These are phyloP conservation scores for Rhyacophila evoluta DNA, from an alignment of 2,888 invertebrate species.

Conservation along the genomic window DNA sequence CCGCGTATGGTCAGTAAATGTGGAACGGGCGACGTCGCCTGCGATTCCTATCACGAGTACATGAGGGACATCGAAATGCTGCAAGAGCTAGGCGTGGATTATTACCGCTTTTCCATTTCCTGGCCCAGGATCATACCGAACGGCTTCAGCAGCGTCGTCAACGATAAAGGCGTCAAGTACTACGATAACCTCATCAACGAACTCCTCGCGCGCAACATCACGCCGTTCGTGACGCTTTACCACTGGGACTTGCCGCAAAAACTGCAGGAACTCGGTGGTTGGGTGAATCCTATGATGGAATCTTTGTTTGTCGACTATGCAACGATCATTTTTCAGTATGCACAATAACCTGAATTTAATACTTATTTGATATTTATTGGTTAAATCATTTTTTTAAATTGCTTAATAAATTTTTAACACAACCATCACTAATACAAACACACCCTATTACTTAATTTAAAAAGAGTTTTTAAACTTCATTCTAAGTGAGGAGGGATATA, in stretches of 20 bases:
- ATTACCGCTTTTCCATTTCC: conserved; percentile 65
- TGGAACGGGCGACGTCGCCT: conserved; percentile 69
- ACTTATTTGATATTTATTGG: too few species aligned
- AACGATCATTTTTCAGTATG: conserved; percentile 25
- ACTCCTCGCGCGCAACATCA: conserved; percentile 67
- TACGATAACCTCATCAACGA: conserved; percentile 73
- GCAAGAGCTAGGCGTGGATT: conserved; percentile 59
- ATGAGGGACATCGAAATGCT: conserved; percentile 61
- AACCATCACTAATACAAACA: too few species aligned
- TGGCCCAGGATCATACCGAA: conserved; percentile 68
- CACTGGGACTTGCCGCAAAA: conserved; percentile 77
- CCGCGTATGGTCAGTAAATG: conserved; percentile 46
- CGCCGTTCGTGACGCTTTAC: conserved; percentile 74
- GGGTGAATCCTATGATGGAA: conserved; percentile 67
- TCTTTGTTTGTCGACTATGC: conserved; percentile 71
- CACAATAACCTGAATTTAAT: too few species aligned
- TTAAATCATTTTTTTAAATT: too few species aligned
- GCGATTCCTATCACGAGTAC: conserved; percentile 71
- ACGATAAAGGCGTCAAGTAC: conserved; percentile 67
- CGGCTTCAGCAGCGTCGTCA: conserved; percentile 56
- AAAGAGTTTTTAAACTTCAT: too few species aligned
- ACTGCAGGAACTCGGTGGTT: conserved; percentile 68
- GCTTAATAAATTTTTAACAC: too few species aligned
- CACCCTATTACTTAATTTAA: too few species aligned
- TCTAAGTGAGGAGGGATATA: too few species aligned